Conservation (phyloP, 2,113 vertebrate species). For the Sylvilagus bachmani region DNA sequence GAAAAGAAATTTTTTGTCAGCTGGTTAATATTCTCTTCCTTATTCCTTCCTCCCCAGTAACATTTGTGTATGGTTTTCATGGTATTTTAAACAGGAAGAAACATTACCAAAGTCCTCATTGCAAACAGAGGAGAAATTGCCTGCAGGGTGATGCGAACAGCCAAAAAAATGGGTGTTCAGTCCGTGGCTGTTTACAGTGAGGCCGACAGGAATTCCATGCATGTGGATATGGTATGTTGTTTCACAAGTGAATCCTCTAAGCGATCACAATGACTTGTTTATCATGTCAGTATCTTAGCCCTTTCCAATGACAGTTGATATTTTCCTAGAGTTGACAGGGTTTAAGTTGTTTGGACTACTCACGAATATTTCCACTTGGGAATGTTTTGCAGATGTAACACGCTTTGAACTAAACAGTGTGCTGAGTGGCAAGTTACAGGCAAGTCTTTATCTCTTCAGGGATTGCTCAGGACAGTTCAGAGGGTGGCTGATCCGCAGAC, state of each 20-base stretch:
- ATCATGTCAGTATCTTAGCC: constrained; percentile 11
- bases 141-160: constrained; percentile 97
- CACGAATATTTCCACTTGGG: neutral
- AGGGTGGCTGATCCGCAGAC: neutral
- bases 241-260: constrained; percentile 25
- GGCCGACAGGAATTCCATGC: constrained; percentile 95
- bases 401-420: neutral
- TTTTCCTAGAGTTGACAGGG: neutral
- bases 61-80: constrained; percentile 59
- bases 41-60: constrained; percentile 31
- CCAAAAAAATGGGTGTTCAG: constrained; percentile 96
- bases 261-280: neutral
- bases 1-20: neutral
- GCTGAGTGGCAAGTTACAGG: neutral
- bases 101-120: constrained; percentile 95
- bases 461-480: neutral
- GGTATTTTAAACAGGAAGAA: constrained; percentile 86
- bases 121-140: constrained; percentile 99
- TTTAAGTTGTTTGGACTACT: neutral
- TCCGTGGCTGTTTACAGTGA: constrained; percentile 98
- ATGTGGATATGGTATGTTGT: constrained; percentile 95
- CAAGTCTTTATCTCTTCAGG: neutral
- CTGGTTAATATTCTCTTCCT: neutral
- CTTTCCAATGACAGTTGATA: neutral
- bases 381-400: neutral